Evolutionary conservation across 2,888 invertebrate species (phyloP), one percentile per base, ranked within the genome.

Genomic region (Griposia aprilina): DNA sequence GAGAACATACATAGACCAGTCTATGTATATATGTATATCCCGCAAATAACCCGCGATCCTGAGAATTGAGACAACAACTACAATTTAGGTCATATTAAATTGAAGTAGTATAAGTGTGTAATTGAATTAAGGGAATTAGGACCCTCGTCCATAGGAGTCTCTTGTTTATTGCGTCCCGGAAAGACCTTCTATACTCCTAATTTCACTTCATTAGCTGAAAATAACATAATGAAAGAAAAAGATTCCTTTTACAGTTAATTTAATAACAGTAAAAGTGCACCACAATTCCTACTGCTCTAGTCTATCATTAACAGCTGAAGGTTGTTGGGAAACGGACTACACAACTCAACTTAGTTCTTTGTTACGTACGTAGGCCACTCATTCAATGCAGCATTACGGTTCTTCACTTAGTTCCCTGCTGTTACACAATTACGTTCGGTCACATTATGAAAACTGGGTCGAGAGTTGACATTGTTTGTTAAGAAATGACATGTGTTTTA

Each of bases 321-420:
- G 93, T 89, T 93, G 91, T 93, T 91, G 92, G 91, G 90, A 93
- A 94, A 94, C 92, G 91, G 90, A 92, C 87, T 91, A 91, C 90
- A 92, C 60, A 60, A n/a, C n/a, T 36, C 59, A 36, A 59, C 92
- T 76, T 15, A 89, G 90, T 93, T 93, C 91, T 92, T 92, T 92
- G 93, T 92, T 89, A 82, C 80, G 70, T 79, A 76, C 92, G 91
- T 93, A 88, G 93, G 93, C 90, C 92, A 88, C 83, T 85, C 88
- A 90, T 90, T 91, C 79, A 89, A 83, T 88, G 87, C 81, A 79
- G 88, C 90, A 91, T 89, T 86, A 89, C 88, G 75, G 90, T 90
- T 88, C 87, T 84, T 84, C 85, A 78, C 80, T 85, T 77, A 83
- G 87, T 86, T 87, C 90, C 93, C 93, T 87, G 89, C 92, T 92